Conservation (phyloP, 2,797 vertebrate genomes). For the Urosaurus nigricauda region DNA sequence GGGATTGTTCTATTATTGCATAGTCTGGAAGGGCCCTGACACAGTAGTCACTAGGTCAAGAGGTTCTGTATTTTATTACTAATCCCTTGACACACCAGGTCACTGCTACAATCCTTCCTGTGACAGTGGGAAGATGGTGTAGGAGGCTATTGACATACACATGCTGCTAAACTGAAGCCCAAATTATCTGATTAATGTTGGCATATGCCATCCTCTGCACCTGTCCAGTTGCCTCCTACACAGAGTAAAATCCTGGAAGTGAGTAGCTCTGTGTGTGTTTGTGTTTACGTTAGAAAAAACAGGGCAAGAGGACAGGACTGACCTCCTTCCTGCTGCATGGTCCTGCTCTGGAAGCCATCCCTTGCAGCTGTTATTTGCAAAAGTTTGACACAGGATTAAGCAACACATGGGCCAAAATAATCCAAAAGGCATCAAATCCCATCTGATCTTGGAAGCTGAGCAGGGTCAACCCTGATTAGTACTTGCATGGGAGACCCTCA, state of each 20-base stretch:
- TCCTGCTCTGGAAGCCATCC: neutral
- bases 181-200: conserved; percentile 3
- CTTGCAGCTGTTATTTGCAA: neutral
- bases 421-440: neutral
- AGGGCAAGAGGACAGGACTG: neutral
- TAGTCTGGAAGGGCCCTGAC: no score
- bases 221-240: conserved; percentile 14
- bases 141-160: neutral
- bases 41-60: neutral
- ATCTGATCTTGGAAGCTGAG: no score
- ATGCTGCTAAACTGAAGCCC: fast-evolving
- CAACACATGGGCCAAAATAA: neutral
- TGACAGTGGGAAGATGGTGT: neutral
- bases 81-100: neutral
- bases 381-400: neutral
- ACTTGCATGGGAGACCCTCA: no score
- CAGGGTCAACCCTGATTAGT: no score
- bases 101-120: neutral
- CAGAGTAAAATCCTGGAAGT: no score
- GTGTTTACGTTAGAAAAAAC: neutral
- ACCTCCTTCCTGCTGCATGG: neutral
- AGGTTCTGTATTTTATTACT: neutral
- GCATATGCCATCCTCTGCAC: neutral
- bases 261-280: neutral
- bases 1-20: no score